These are phyloP conservation scores for Cryptocheilus praepositus DNA, from an alignment of 2,888 invertebrate species.

Conservation along the genomic window DNA sequence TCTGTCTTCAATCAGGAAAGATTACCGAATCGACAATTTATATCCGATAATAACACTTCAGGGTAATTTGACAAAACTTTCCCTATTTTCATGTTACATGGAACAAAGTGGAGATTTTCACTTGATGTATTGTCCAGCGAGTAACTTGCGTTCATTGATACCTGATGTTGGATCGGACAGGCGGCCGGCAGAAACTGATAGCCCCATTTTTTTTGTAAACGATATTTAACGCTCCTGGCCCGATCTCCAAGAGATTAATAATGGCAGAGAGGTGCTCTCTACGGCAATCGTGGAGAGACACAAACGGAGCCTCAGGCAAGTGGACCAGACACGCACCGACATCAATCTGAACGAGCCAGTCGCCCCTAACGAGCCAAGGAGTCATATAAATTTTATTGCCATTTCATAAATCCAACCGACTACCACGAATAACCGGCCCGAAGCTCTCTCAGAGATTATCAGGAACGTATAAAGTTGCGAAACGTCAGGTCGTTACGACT, in stretches of 20 bases:
- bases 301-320: slow-evolving; percentile 56
- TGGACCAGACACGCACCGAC: slow-evolving; percentile 54
- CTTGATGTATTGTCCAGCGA: not conserved
- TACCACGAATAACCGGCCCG: slow-evolving; percentile 56
- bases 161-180: too few species aligned
- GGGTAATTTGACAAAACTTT: too few species aligned
- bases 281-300: slow-evolving; percentile 53
- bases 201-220: slow-evolving; percentile 40
- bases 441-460: slow-evolving; percentile 55
- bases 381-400: slow-evolving; percentile 70
- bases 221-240: slow-evolving; percentile 44
- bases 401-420: slow-evolving; percentile 62
- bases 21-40: too few species aligned
- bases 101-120: not conserved
- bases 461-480: slow-evolving; percentile 54
- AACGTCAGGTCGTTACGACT: slow-evolving; percentile 39
- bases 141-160: too few species aligned
- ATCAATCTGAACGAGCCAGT: slow-evolving; percentile 61
- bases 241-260: slow-evolving; percentile 55
- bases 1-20: not conserved
- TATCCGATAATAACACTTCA: too few species aligned
- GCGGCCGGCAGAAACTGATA: slow-evolving; percentile 33
- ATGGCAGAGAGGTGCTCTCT: slow-evolving; percentile 41
- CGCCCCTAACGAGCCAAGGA: slow-evolving; percentile 65
- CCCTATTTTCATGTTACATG: too few species aligned